Evolutionary conservation across 2,113 vertebrate species (phyloP), one percentile per base, ranked within the genome.

Genomic region (Egretta garzetta): DNA sequence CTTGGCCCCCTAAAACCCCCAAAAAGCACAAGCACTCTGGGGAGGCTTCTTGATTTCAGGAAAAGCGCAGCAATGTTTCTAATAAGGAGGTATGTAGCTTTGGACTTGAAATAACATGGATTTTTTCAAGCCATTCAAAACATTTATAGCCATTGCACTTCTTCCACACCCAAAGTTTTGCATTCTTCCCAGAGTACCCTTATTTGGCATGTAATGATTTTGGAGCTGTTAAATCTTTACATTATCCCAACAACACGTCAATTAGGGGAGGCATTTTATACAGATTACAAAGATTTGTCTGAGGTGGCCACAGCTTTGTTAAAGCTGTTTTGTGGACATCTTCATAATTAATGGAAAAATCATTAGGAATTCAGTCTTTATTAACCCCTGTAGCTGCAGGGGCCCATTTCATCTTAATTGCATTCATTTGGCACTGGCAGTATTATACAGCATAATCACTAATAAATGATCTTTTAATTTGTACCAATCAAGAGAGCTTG

Each of bases 281-380:
- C 97, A 97, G 96, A 98, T 98, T 98, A 98, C 96, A 96, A 98
- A 98, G 98, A 98, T 98, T 98, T 98, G 97, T 98, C 80, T 82
- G 98, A 98, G 98, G 97, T 98, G 96, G 98, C 90, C 97, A 98
- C 96, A 97, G 98, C 98, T 98, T 98, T 98, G 98, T 98, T 98
- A 98, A 98, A 93, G 96, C 96, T 98, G 97, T 98, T 98, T 98
- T 98, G 98, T 98, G 98, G 98, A 98, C 98, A 98, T 98, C 98
- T 98, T 98, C 98, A 98, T 98, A 98, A 98, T 98, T 98, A 98
- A 99, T 98, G 98, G 97, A 98, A 97, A 98, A 98, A 98, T 98
- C 98, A 98, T 98, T 98, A 98, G 97, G 98, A 98, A 98, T 98
- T 98, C 98, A 97, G 98, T 98, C 98, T 98, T 98, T 98, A 98